Conservation (phyloP, 2,113 vertebrate species). For the Megaceryle maxima region DNA sequence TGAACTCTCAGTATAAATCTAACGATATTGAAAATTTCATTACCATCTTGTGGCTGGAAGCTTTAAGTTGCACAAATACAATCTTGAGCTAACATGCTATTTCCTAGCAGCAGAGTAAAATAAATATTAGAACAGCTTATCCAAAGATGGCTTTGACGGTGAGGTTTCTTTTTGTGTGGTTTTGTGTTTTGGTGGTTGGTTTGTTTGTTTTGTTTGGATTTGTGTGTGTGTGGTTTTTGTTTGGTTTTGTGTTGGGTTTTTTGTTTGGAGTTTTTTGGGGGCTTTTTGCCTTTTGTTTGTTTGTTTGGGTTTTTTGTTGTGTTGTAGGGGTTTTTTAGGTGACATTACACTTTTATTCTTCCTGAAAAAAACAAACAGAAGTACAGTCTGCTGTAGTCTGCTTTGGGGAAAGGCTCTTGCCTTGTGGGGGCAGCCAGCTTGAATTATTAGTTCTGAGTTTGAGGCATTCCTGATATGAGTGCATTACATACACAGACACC, state of each 20-base stretch:
- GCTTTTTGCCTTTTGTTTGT: too few species aligned
- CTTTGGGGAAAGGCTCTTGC: background rate
- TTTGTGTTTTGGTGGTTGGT: too few species aligned
- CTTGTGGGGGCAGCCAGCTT: background rate
- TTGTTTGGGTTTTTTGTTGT: too few species aligned
- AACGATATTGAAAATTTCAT: background rate
- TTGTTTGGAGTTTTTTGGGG: too few species aligned
- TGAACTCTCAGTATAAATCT: background rate
- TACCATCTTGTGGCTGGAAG: background rate
- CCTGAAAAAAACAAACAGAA: background rate
- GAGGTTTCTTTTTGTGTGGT: background rate
- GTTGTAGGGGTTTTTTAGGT: background rate
- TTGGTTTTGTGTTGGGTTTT: background rate
- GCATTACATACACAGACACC: background rate
- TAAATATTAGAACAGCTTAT: background rate
- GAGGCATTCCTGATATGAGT: background rate
- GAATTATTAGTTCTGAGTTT: background rate
- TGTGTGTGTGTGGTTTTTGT: background rate
- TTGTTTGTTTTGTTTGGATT: too few species aligned
- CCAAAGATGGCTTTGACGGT: background rate
- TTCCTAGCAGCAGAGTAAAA: background rate
- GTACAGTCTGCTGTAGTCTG: background rate
- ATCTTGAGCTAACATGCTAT: background rate
- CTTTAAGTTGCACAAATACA: background rate
- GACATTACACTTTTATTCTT: background rate